Base-by-base conservation (phyloP, 2,888 invertebrate species). In the Oconnorella tubifera region DNA sequence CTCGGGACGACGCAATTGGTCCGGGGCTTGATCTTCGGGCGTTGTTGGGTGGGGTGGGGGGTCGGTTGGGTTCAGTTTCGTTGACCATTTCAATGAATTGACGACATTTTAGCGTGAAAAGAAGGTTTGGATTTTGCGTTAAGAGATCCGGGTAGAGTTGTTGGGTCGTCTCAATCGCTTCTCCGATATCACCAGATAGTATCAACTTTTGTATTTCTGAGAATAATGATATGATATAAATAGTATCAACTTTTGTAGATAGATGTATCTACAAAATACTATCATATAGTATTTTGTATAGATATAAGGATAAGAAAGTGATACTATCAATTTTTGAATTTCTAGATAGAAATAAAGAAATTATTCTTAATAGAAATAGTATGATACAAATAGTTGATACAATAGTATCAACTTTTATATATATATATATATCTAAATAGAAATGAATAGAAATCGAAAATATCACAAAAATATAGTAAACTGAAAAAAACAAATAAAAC, bases 51-150 rank as follows among this genome's bases (percentile, higher is more conserved):
- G 28, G 25, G 2, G 55, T 23, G 10, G 64, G 48, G 33, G 49
- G 10, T 25, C 27, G 49, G 23, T 78, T 77, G 70, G 76, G 78
- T 75, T 80, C 81, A 27, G 79, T 78, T 14, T 81, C 82, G 62
- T 81, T 81, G 58, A 98, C 92, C 94, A 97, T 96, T 85, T 99
- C 98, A 49, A 98, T 91, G 85, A 99, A 99, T 85, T 99, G 97
- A 69, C 98, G 89, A 81, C 96, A 96, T 84, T 96, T 96, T 78
- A 98, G 88, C 86, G 92, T 89, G 84, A 99, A 97, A 81, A 93
- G 86, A 75, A 98, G 87, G 83, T 94, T 92, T 75, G 88, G 88
- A 84, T 96, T 91, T 65, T 88, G 87, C 82, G 96, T 94, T 78
- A 98, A 85, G 68, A 98, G 87, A n/a, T 90, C 91, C 2, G 98